Evolutionary conservation across 1,140 invertebrate species (phyloP).

Genomic region (Drosophila carrolli): DNA sequence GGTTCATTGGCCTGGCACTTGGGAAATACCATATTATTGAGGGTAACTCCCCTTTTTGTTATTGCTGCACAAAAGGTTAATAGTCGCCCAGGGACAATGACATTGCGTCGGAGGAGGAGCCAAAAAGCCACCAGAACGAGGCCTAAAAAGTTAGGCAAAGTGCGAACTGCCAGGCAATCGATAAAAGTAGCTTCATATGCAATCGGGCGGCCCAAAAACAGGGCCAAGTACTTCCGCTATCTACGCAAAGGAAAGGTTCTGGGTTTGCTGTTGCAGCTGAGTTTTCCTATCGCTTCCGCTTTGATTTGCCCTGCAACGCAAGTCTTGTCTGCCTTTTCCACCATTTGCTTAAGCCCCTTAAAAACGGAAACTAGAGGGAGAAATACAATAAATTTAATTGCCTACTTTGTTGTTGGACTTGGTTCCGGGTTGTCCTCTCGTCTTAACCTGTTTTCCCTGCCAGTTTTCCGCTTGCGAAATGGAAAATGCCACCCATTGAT

Average conservation of each 20-base stretch:
- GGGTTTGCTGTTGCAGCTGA: conserved; percentile 8
- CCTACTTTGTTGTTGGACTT: conserved; percentile 39
- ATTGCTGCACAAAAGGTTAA: conserved; percentile 26
- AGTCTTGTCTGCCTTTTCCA: conserved; percentile 51
- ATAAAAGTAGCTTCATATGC: conserved; percentile 64
- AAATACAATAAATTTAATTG: conserved; percentile 58
- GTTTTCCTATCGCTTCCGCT: conserved; percentile 19
- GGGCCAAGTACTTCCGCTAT: conserved; percentile 40
- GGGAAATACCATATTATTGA: not conserved
- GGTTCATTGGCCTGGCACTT: conserved; percentile 19
- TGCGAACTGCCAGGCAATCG: conserved; percentile 59
- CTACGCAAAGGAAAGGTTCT: conserved; percentile 15
- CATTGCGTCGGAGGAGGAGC: conserved; percentile 27
- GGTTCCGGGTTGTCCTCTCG: conserved; percentile 25
- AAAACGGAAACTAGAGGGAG: conserved; percentile 1
- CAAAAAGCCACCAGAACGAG: not conserved
- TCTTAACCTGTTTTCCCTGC: conserved; percentile 25
- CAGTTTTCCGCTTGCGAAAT: conserved; percentile 29
- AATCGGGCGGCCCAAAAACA: conserved; percentile 25
- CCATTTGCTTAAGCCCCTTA: conserved; percentile 12
- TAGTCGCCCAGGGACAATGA: conserved; percentile 49
- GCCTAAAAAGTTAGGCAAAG: conserved; percentile 52
- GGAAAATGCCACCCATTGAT: conserved; percentile 49
- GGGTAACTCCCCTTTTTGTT: not conserved
- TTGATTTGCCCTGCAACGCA: conserved; percentile 27